Conservation (phyloP, 1,140 invertebrate genomes). For the Anthonomus grandis region DNA sequence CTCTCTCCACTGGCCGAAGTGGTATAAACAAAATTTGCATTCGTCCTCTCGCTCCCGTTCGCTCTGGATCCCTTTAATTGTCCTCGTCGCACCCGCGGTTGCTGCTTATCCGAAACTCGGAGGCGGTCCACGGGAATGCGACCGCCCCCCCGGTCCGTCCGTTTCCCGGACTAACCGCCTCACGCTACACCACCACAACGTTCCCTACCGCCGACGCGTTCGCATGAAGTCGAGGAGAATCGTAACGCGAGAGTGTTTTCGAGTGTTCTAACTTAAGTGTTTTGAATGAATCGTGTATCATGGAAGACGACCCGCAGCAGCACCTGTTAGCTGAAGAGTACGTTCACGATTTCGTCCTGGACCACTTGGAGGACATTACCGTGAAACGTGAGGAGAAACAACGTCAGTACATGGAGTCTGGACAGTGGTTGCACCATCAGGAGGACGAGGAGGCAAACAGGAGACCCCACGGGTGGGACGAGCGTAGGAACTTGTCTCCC, state of each 20-base stretch:
- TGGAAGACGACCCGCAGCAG: slow-evolving; percentile 59
- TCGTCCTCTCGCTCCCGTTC: slow-evolving; percentile 25
- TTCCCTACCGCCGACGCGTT: slow-evolving; percentile 13
- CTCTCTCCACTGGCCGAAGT: slow-evolving; percentile 38
- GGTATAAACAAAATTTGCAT: slow-evolving; percentile 45
- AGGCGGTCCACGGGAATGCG: slow-evolving; percentile 24
- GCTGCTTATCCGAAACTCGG: neutral
- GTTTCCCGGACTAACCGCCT: slow-evolving; percentile 19
- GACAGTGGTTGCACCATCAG: slow-evolving; percentile 42
- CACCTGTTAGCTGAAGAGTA: slow-evolving; percentile 77
- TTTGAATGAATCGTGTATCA: slow-evolving; percentile 48
- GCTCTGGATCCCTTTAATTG: neutral
- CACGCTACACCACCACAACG: slow-evolving; percentile 14
- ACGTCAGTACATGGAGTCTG: slow-evolving; percentile 40
- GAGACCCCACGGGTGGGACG: slow-evolving; percentile 52
- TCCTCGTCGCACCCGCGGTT: slow-evolving; percentile 21
- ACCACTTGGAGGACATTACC: slow-evolving; percentile 74
- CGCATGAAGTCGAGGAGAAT: slow-evolving; percentile 8
- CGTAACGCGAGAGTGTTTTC: neutral
- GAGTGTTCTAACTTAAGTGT: slow-evolving; percentile 13
- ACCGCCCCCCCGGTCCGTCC: slow-evolving; percentile 20
- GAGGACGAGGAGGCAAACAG: slow-evolving; percentile 35
- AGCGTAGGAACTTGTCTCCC: slow-evolving; percentile 58
- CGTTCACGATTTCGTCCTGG: slow-evolving; percentile 83
- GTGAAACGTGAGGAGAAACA: slow-evolving; percentile 68